Conservation (phyloP, 1,140 invertebrate genomes). For the Copidosoma floridanum region DNA sequence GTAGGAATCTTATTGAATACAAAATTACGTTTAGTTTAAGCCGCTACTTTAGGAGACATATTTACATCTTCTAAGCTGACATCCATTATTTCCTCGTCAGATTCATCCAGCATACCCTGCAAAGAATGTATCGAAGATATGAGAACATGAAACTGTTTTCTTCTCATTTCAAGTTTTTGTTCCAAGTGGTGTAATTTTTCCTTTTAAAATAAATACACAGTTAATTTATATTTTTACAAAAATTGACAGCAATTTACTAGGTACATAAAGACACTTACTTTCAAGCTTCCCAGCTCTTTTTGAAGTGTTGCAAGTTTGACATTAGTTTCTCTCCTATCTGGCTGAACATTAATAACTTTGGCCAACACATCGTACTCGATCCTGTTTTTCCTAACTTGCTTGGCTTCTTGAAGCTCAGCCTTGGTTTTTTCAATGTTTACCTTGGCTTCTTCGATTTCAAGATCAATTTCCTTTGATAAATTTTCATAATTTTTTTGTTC, state of each 20-base stretch:
- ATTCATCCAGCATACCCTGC: slow-evolving; percentile 70
- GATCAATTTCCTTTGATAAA: slow-evolving; percentile 73
- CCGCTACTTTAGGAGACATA: slow-evolving; percentile 26
- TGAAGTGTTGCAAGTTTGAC: slow-evolving; percentile 71
- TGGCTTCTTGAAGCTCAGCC: slow-evolving; percentile 73
- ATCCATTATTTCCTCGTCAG: slow-evolving; percentile 61
- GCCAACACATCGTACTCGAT: slow-evolving; percentile 92
- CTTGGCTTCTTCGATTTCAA: slow-evolving; percentile 74
- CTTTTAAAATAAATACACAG: slow-evolving; percentile 50
- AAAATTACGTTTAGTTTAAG: slow-evolving; percentile 13
- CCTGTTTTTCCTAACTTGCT: slow-evolving; percentile 81
- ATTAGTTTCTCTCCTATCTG: slow-evolving; percentile 81
- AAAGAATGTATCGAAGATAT: slow-evolving; percentile 78
- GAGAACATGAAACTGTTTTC: slow-evolving; percentile 88
- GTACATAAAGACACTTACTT: slow-evolving; percentile 47
- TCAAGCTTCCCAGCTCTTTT: slow-evolving; percentile 68
- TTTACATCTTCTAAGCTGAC: slow-evolving; percentile 59
- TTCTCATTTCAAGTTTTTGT: slow-evolving; percentile 73
- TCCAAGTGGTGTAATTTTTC: slow-evolving; percentile 71
- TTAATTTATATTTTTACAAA: not conserved
- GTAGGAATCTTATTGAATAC: too few relatives aligned
- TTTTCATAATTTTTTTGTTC: slow-evolving; percentile 84
- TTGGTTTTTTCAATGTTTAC: slow-evolving; percentile 74
- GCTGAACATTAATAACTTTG: slow-evolving; percentile 85
- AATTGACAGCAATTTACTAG: not conserved